Evolutionary conservation across 2,888 invertebrate species (phyloP), one percentile per base, ranked within the genome.

Genomic region (Ceraclea dissimilis): DNA sequence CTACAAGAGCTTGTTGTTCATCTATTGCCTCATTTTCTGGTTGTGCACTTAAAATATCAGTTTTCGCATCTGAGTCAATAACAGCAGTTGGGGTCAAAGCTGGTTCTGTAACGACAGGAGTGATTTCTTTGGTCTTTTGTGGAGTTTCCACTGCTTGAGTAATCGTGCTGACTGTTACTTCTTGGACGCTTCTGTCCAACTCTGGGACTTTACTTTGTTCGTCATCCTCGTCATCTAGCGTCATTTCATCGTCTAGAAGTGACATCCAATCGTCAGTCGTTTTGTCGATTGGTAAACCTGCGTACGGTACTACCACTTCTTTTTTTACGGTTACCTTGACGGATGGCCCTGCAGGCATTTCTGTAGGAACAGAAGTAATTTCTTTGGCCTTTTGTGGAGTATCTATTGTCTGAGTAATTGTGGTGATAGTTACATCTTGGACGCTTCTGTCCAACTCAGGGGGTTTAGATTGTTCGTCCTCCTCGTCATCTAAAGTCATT

Each of bases 401-500:
- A 10, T 26, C 5, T 6, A 26, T 39, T 13, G 39, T 13, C 13
- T 39, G n/a, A 4, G 13, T 5, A 13, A 39, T 13, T 2, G 39
- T 39, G 4, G 39, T 39, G 13, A 16, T 39, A 8, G 31, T 31
- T 31, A 31, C 11, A 8, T 39, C 39, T 39, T 8, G 39, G 2
- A 13, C 13, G 39, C 39, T 39, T 16, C 16, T 39, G 13, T 39
- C 39, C 13, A 39, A 13, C 13, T 39, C 39, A 8, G 39, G 16
- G 5, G 8, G 13, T 16, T 39, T 39, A 26, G 4, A 6, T 26
- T 18, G 18, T 19, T 8, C 50, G 11, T 52, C 57, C 20, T 59
- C 65, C 20, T 67, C 67, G 49, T 67, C 67, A 31, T 65, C 63
- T 39, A 66, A 60, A 11, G 63, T 60, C 57, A 66, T 64, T 31